A percentile compares a stretch with the other conserved stretches of the same genome.
Evolutionary conservation across 2,113 vertebrate genomes (phyloP).

Genomic region (Ailurus styani): DNA sequence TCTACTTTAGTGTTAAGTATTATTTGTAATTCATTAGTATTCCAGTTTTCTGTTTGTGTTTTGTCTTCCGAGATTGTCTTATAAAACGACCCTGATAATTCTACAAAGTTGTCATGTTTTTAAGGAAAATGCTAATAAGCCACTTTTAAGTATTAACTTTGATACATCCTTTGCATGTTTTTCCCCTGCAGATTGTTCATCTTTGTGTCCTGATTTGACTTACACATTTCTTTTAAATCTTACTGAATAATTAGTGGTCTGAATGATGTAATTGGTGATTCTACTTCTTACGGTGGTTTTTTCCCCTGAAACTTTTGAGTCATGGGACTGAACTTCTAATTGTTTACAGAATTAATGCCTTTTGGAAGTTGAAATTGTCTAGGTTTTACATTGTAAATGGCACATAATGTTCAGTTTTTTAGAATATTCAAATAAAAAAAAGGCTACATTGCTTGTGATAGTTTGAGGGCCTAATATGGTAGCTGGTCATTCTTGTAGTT

Average conservation of each 20-base stretch:
- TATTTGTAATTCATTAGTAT: conserved; percentile 30
- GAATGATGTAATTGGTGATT: conserved; percentile 56
- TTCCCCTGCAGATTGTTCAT: background rate
- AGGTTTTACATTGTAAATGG: conserved; percentile 65
- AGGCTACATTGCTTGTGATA: conserved; percentile 66
- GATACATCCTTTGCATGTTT: conserved; percentile 26
- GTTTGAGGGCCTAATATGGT: conserved; percentile 69
- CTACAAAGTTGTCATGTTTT: conserved; percentile 20
- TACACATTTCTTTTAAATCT: conserved; percentile 51
- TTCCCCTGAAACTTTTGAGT: conserved; percentile 66
- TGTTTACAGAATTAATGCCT: conserved; percentile 54
- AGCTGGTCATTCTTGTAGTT: conserved; percentile 82
- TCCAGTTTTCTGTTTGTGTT: conserved; percentile 33
- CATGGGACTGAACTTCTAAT: conserved; percentile 57
- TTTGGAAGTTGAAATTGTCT: conserved; percentile 68
- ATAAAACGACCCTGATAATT: conserved; percentile 39
- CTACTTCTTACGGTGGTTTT: conserved; percentile 6
- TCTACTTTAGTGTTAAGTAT: conserved; percentile 27
- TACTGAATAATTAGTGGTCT: conserved; percentile 40
- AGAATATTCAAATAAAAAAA: conserved; percentile 60
- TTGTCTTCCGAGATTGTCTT: conserved; percentile 35
- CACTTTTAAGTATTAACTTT: conserved; percentile 47
- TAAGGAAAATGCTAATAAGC: conserved; percentile 25
- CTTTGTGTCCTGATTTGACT: conserved; percentile 33
- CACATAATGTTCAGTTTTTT: conserved; percentile 65